Percentiles rank a stretch among this genome's conserved stretches.
phyloP scores from a whole-genome alignment of 2,797 vertebrate genomes.

The Vipera latastei region DNA sequence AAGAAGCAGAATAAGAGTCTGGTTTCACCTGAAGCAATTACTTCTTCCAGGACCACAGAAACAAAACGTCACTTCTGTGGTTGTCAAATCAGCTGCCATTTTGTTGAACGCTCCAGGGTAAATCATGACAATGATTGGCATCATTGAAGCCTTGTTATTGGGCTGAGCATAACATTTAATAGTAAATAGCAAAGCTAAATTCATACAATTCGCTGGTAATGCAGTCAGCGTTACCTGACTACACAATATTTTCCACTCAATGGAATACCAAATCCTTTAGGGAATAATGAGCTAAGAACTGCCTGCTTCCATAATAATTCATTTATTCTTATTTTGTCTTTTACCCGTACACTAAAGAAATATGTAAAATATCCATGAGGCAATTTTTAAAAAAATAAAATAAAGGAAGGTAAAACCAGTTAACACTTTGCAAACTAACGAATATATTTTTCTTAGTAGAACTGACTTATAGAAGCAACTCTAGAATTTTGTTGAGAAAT shows the following conservation, averaged over 20 bases:
- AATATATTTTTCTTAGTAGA: neutral
- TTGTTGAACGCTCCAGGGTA: constrained; percentile 15
- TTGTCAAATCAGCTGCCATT: constrained; percentile 10
- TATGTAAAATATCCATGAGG: constrained; percentile 12
- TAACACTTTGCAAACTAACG: constrained; percentile 32
- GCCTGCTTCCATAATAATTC: constrained; percentile 1
- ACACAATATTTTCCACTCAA: constrained; percentile 32
- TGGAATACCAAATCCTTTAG: constrained; percentile 28
- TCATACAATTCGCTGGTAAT: constrained; percentile 12
- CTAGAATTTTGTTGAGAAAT: constrained; percentile 30
- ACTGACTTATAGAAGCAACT: constrained; percentile 10
- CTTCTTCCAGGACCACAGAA: neutral
- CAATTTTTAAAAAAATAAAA: neutral
- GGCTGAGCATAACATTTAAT: constrained; percentile 26
- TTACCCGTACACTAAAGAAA: neutral
- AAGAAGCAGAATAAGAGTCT: neutral
- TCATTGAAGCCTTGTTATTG: constrained; percentile 29
- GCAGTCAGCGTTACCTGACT: constrained; percentile 30
- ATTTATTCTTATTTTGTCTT: constrained; percentile 19
- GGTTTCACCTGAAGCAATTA: neutral
- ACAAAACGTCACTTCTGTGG: neutral
- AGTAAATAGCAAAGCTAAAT: constrained; percentile 24
- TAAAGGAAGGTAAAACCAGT: neutral
- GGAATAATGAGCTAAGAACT: constrained; percentile 20
- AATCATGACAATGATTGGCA: constrained; percentile 20